These are phyloP conservation scores for Papilio aristodemus DNA, from an alignment of 1,140 invertebrate species.

Conservation along the genomic window DNA sequence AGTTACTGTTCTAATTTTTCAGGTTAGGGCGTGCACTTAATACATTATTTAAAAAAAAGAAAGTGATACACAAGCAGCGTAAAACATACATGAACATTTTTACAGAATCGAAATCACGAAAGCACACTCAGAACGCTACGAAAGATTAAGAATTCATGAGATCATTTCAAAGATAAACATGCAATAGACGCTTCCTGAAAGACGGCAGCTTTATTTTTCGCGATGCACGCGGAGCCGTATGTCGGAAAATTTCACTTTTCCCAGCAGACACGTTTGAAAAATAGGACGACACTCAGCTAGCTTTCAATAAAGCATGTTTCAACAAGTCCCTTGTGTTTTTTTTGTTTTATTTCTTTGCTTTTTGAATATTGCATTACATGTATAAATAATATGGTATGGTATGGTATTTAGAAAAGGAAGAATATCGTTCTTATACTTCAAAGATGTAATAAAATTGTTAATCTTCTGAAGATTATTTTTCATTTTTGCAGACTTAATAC, in stretches of 20 bases:
- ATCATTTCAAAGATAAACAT: slow-evolving; percentile 31
- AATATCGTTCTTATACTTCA: too few species aligned
- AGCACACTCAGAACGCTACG: not conserved
- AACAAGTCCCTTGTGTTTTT: slow-evolving; percentile 19
- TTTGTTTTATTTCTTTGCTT: not conserved
- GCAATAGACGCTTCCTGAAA: slow-evolving; percentile 24
- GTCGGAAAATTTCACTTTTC: slow-evolving; percentile 25
- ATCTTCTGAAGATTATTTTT: too few species aligned
- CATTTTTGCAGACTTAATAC: too few species aligned
- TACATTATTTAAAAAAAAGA: too few species aligned
- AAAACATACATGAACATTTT: not conserved
- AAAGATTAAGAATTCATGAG: slow-evolving; percentile 29
- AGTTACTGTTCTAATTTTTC: too few species aligned
- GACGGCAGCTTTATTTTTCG: slow-evolving; percentile 16
- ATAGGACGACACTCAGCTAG: slow-evolving; percentile 18
- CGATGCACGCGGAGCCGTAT: slow-evolving; percentile 1
- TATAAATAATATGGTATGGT: too few species aligned
- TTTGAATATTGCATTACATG: slow-evolving; percentile 4
- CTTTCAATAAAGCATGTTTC: slow-evolving; percentile 30
- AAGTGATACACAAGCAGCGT: not conserved
- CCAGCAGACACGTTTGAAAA: slow-evolving; percentile 28
- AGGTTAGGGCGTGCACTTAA: too few species aligned
- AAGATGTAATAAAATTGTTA: too few species aligned
- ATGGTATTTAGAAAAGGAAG: too few species aligned
- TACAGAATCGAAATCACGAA: slow-evolving; percentile 5